Evolutionary conservation across 2,888 invertebrate genomes (phyloP), one percentile per base, ranked within the genome.

Genomic region (Tanypteryx hageni): DNA sequence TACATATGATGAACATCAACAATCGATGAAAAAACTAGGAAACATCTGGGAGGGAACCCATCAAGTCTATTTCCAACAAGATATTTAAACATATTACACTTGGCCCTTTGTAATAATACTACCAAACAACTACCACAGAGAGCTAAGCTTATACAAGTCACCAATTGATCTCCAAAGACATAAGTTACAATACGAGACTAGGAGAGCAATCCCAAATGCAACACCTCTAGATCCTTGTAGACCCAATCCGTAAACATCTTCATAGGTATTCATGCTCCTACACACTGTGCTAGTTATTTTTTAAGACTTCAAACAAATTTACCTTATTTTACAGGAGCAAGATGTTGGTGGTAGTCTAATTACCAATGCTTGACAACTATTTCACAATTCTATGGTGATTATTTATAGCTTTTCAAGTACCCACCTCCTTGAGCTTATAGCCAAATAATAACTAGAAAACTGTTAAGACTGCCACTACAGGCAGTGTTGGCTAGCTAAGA

Each of bases 401-500:
- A 76, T 22, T 76, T 27, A 76, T 18, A 27, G 27, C 76, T 27
- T 76, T 76, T 76, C 22, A 76, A 27, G 22, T 27, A 44, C 76
- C 27, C 27, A 76, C 22, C 22, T 76, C 76, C 76, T 76, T 76
- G 22, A 76, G 22, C 76, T 76, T 76, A 76, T 76, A 76, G 76
- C 76, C 76, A 76, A 76, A 27, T 76, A 76, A 27, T 76, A 76
- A 76, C 13, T 76, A 27, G 76, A 76, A 64, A 89, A 89, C 44
- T 61, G 8, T 44, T 64, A 68, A 89, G 44, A 44, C 89, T 61
- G 61, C 61, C 86, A 64, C 18, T 61, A 14, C 18, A 31, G 89
- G 64, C 58, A 68, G 31, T 61, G 31, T 31, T 86, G 61, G 86
- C 18, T 89, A 89, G 89, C 64, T 89, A 56, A 83, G 22, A 76